Base-by-base conservation (phyloP, 2,113 vertebrate genomes). In the Grantiella picta region DNA sequence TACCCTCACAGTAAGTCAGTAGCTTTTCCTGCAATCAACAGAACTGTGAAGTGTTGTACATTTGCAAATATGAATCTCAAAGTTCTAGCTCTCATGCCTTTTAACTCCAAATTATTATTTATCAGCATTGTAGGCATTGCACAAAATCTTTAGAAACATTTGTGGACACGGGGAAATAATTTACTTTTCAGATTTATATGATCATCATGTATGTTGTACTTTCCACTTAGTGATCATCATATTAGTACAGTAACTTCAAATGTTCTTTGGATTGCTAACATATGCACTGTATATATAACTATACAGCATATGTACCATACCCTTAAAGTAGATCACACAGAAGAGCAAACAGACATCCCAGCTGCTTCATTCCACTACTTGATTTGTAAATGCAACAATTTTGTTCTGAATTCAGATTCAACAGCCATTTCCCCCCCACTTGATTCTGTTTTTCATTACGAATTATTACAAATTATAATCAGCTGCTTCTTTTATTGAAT, bases 41-140 rank as follows among this genome's bases (percentile, higher is more conserved):
- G 36, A 69, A 84, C 6, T 31, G 28, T n/a, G 16, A 68, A 54
- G 5, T 17, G 72, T 33, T 38, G 20, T 45, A 33, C 3, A 2
- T n/a, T 56, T 82, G 14, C n/a, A 83, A 89, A 73, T 38, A 73
- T 9, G 20, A 61, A 19, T 27, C 3, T 19, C n/a, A n/a, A 31
- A 78, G 35, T 56, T 72, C 27, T 73, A 44, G 47, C 70, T 78
- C 28, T 66, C 8, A 11, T 38, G 29, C 5, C 33, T 78, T 86
- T 47, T 47, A 60, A 49, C n/a, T 87, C 7, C n/a, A 66, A 11
- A 8, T 76, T 75, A 45, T 42, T 71, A 49, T 31, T 81, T 56
- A 72, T 16, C 2, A 2, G 11, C 42, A 77, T 16, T 50, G 7
- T 9, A 63, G 0, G 1, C 25, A 36, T 7, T 61, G n/a, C 11